These are phyloP conservation scores for Anas bahamensis DNA, from an alignment of 2,797 vertebrate genomes.

Conservation along the genomic window DNA sequence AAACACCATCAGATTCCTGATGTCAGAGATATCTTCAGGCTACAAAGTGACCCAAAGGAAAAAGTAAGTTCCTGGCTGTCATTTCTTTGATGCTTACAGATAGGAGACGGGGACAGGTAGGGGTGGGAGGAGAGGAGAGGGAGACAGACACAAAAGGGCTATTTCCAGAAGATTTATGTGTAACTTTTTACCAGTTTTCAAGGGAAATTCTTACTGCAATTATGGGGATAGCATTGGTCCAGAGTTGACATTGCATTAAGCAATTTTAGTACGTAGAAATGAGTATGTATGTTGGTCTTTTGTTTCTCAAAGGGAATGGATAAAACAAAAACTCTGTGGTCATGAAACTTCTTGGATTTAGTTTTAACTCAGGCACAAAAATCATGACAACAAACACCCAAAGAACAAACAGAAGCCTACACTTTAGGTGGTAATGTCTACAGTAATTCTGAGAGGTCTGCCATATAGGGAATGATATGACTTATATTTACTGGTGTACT, in stretches of 20 bases:
- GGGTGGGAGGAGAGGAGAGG: neutral
- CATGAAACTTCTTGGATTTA: neutral
- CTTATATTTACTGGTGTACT: neutral
- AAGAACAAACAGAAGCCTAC: neutral
- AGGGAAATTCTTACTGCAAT: neutral
- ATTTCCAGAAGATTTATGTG: neutral
- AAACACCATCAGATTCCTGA: slow-evolving; percentile 92
- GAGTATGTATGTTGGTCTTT: neutral
- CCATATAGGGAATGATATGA: neutral
- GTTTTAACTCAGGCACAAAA: neutral
- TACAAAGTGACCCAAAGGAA: slow-evolving; percentile 78
- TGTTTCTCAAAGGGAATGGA: neutral
- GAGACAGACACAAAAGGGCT: neutral
- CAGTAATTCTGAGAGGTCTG: neutral
- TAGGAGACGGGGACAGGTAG: neutral
- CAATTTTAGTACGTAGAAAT: neutral
- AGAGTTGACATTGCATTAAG: neutral
- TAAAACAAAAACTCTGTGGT: neutral
- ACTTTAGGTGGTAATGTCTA: neutral
- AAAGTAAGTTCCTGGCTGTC: slow-evolving; percentile 75
- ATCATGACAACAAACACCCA: neutral
- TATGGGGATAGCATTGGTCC: neutral
- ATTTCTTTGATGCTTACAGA: neutral
- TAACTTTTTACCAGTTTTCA: neutral
- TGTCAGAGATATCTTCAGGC: slow-evolving; percentile 95